A percentile compares a stretch with the other conserved stretches of the same genome.
phyloP scores from a whole-genome alignment of 2,113 vertebrate species.

The Gallinago undulata region DNA sequence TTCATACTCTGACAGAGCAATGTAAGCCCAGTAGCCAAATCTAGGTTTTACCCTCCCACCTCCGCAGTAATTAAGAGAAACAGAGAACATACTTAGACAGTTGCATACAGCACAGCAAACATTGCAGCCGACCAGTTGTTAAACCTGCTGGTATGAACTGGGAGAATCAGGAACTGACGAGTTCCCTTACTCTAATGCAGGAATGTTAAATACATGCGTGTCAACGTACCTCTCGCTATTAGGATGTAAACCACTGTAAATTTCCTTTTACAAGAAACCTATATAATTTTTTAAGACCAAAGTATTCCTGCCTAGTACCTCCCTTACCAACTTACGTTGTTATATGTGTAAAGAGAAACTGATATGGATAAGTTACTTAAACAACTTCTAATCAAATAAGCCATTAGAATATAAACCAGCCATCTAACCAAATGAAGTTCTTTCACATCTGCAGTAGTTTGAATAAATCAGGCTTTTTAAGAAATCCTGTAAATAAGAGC shows the following conservation, averaged over 20 bases:
- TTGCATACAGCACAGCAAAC: neutral
- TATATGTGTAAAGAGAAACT: neutral
- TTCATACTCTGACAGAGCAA: neutral
- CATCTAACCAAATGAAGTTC: neutral
- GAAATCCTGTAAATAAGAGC: neutral
- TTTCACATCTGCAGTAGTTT: neutral
- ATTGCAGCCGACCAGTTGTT: neutral
- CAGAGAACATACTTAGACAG: rapidly evolving
- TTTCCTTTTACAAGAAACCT: neutral
- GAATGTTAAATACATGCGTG: neutral
- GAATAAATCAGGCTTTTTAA: neutral
- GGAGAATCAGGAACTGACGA: neutral
- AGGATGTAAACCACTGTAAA: neutral
- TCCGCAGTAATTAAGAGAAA: neutral
- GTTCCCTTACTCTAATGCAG: neutral
- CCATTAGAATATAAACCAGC: neutral
- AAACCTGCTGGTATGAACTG: neutral
- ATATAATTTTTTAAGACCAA: neutral
- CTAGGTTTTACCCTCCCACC: neutral
- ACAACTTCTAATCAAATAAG: neutral
- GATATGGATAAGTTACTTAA: neutral
- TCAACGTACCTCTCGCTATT: neutral
- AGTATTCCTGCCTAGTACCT: neutral
- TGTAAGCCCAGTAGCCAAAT: neutral
- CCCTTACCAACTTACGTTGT: neutral